Conservation (phyloP, 1,140 invertebrate genomes). For the Drosophila truncata region DNA sequence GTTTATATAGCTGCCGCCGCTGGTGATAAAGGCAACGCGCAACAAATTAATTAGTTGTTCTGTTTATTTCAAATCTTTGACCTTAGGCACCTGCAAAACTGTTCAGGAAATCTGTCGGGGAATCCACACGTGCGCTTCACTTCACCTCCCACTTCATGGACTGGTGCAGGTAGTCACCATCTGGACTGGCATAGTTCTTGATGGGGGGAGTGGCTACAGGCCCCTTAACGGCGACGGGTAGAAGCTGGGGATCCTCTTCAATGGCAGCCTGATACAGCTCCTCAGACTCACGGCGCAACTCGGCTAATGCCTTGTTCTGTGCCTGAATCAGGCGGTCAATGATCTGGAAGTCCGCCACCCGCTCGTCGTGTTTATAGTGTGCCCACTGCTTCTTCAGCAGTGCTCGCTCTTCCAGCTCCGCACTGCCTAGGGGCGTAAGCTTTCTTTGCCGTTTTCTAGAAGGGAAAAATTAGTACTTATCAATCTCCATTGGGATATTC, state of each 20-base stretch:
- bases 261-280: conserved; percentile 94
- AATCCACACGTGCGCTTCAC: not conserved
- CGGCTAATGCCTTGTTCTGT: conserved; percentile 92
- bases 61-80: conserved; percentile 50
- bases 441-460: conserved; percentile 87
- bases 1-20: not conserved
- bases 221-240: conserved; percentile 89
- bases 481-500: not conserved
- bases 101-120: not conserved
- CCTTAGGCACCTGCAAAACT: conserved; percentile 2
- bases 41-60: conserved; percentile 8
- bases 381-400: conserved; percentile 91
- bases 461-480: not conserved
- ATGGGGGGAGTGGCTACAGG: conserved; percentile 92
- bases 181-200: conserved; percentile 90
- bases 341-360: conserved; percentile 88
- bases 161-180: conserved; percentile 94
- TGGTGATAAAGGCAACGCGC: not conserved
- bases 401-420: conserved; percentile 87
- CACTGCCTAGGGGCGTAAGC: conserved; percentile 81
- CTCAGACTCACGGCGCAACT: conserved; percentile 91
- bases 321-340: conserved; percentile 89
- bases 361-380: conserved; percentile 88
- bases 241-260: conserved; percentile 89
- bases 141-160: conserved; percentile 90